Evolutionary conservation across 1,140 invertebrate species (phyloP), one percentile per base, ranked within the genome.

Genomic region (Neodiprion pinetum): DNA sequence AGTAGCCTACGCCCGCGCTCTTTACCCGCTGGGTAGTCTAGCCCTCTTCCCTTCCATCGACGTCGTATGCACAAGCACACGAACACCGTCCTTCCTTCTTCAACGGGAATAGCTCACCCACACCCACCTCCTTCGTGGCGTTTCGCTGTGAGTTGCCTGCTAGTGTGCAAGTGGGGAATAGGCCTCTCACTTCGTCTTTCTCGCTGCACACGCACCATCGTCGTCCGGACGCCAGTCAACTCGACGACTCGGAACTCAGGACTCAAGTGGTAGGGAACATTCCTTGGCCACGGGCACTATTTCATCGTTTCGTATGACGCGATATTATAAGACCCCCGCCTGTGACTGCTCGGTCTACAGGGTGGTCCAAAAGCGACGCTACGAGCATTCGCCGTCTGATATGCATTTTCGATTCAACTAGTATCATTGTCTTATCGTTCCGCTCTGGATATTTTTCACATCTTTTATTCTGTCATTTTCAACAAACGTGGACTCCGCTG

Each of bases 251-350:
- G 81, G 86, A 69, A 61, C 53, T 61, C 53, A 17, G 80, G 84
- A 84, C 85, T 87, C 84, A 82, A 86, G 86, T 85, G 85, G 86
- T 86, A 86, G 85, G 84, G 84, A 85, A 86, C 85, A 87, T 88
- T 88, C 86, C 86, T 87, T 83, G 78, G 83, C 82, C 86, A 87
- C 84, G 83, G 83, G 85, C 87, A 87, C 87, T 88, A 88, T 88
- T 88, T 88, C 86, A 87, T 88, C 86, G 86, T 87, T 87, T 87
- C 86, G 84, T 88, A 87, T 87, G 86, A 87, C 86, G 86, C 84
- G 85, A 87, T 88, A 88, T 88, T 87, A 87, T 88, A 87, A 87
- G 87, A 88, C 87, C 87, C 87, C 86, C 86, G 84, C 80, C 86
- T 87, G 86, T 78, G 85, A 80, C 79, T 76, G 67, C 83, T 84